Evolutionary conservation across 2,888 invertebrate genomes (phyloP).

Genomic region (Dione juno): DNA sequence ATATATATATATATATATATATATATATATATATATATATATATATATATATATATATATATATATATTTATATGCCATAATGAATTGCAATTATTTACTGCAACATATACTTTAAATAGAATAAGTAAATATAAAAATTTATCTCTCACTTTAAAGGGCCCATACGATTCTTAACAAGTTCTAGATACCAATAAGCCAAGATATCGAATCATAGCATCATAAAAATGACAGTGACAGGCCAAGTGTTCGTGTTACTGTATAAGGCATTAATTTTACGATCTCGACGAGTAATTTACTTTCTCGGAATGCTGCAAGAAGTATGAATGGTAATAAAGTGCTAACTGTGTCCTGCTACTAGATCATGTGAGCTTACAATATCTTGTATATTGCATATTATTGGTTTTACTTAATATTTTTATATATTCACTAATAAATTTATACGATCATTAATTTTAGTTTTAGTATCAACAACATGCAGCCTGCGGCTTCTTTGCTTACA

Average conservation of each 20-base stretch:
- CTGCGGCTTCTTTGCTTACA: slow-evolving; percentile 59
- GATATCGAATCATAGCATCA: slow-evolving; percentile 71
- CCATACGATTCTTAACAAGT: slow-evolving; percentile 45
- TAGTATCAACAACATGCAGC: slow-evolving; percentile 60
- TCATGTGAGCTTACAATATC: slow-evolving; percentile 50
- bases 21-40: too few relatives aligned
- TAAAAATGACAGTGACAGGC: slow-evolving; percentile 77
- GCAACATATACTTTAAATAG: slow-evolving; percentile 33
- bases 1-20: too few relatives aligned
- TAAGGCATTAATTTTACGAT: slow-evolving; percentile 78
- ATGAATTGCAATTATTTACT: slow-evolving; percentile 15
- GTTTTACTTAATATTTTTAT: slow-evolving; percentile 76
- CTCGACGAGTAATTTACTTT: slow-evolving; percentile 75
- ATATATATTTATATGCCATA: background rate
- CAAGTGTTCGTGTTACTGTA: slow-evolving; percentile 74
- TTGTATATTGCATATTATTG: slow-evolving; percentile 54
- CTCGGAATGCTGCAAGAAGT: slow-evolving; percentile 76
- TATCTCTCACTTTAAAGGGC: slow-evolving; percentile 45
- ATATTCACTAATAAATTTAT: slow-evolving; percentile 75
- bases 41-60: too few relatives aligned
- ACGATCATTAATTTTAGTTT: slow-evolving; percentile 79
- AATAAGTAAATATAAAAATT: slow-evolving; percentile 32
- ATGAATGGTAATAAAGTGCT: slow-evolving; percentile 75
- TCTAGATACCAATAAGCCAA: slow-evolving; percentile 52
- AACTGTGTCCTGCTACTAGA: slow-evolving; percentile 63